Base-by-base conservation (phyloP, 2,113 vertebrate species). In the Hoplias malabaricus region DNA sequence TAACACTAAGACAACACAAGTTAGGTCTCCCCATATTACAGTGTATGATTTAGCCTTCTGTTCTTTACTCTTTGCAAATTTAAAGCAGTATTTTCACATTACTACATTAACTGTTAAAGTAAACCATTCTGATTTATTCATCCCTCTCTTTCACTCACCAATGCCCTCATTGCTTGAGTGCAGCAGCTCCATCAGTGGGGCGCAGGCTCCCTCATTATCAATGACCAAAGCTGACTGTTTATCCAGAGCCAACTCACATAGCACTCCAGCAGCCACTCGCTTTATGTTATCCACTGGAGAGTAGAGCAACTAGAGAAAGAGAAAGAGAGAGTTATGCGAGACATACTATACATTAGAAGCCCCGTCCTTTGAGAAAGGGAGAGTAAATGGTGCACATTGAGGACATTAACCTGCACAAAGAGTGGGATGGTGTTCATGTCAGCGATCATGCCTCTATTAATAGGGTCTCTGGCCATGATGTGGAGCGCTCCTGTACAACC, bases 261-360 rank as follows among this genome's bases (percentile, higher is more conserved):
- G 94, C 7, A 94, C 94, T 25, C 97, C 97, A 0, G 97, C 95
- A 25, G 96, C 95, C 81, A 99, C 97, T 69, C 97, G 94, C 82
- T 98, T 98, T 86, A 99, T 95, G n/a, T 99, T 99, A 84, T 99
- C 97, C 53, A 97, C 95, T 36, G 96, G 95, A 62, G 96, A 99
- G 88, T 98, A 98, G 74, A 99, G 94, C 72, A 99, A 88, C 97
- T 99, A 84, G 12, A 74, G n/a, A 75, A 42, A 69, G 8, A 65
- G 13, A 50, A 31, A 4, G 3, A 65, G 19, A 53, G 23, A 13
- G 5, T 61, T 62, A 73, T 34, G 66, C 19, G 27, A 42, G 40
- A 72, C 23, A 75, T 5, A 29, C 1, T 53, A n/a, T n/a, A 23
- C 7, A 59, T n/a, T 57, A 67, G n/a, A 57, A 31, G 34, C 12